Evolutionary conservation across 2,888 invertebrate genomes (phyloP), one percentile per base, ranked within the genome.

Genomic region (Nipponacmea schrenckii): DNA sequence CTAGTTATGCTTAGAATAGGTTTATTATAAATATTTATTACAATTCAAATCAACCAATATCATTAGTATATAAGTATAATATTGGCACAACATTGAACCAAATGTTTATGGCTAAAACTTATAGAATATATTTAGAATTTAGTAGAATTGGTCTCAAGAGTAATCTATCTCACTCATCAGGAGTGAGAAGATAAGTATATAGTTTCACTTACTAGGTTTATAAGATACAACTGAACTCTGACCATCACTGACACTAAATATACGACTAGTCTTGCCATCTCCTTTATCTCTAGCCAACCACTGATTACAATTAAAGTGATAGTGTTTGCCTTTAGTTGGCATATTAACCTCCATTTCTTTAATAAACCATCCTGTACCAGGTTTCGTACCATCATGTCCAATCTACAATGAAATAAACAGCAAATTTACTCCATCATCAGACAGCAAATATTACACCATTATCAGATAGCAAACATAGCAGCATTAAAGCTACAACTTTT

Each of bases 241-340:
- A 7, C 86, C 87, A 69, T 88, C 87, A 46, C 85, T 82, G 8
- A 88, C 82, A 65, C 79, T 80, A 74, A 89, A 86, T 14, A 80
- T 77, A 10, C 88, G 76, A 31, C 78, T 81, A 2, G 87, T 89
- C 68, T 85, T 85, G 14, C 88, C 87, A 75, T 89, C 89, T 8
- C 82, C 83, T 72, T 86, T 87, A 76, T 87, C 86, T 39, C 83
- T 75, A 8, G 88, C 87, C 69, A 89, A 75, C 89, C 89, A 89
- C 73, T 83, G 80, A 67, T 84, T 83, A 77, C 89, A 88, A 5
- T 74, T 77, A 78, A 89, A 89, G 68, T 82, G 82, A 78, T 87
- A 89, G 71, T 86, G 84, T 75, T 84, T 85, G 8, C 89, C 89
- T 76, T 86, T 88, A 10, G 86, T 87, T 10, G 89, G 89, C 76